Percentiles rank a stretch among this genome's conserved stretches.
Evolutionary conservation across 2,888 invertebrate genomes (phyloP).

Genomic region (Melinaea marsaeus): DNA sequence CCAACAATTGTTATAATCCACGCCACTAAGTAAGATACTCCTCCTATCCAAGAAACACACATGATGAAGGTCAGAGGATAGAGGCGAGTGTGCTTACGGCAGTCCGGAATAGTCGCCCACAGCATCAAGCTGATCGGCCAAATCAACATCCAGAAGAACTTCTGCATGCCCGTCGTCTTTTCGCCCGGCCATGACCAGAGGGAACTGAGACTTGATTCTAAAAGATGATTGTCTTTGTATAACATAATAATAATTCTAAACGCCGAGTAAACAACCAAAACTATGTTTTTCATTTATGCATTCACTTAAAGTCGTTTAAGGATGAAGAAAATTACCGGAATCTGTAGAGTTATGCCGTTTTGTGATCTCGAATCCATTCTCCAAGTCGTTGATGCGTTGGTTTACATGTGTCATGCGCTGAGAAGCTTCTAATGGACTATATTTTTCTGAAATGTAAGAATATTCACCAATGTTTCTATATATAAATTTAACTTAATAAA

Average conservation of each 20-base stretch:
- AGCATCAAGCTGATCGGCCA: constrained; percentile 87
- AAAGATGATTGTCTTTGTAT: constrained; percentile 13
- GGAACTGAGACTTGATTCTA: constrained; percentile 49
- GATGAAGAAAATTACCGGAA: constrained; percentile 45
- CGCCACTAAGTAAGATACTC: constrained; percentile 88
- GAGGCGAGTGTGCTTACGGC: constrained; percentile 77
- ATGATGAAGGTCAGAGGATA: constrained; percentile 85
- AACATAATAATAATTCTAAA: too few relatives aligned
- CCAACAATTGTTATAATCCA: constrained; percentile 91
- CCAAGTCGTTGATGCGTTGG: constrained; percentile 43
- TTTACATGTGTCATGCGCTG: constrained; percentile 37
- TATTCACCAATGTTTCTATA: not conserved
- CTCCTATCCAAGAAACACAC: constrained; percentile 90
- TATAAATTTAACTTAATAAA: constrained; percentile 1
- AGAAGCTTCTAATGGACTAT: constrained; percentile 35
- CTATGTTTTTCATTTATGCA: too few relatives aligned
- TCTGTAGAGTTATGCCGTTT: constrained; percentile 51
- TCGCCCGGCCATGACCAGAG: constrained; percentile 79
- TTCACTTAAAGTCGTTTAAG: not conserved
- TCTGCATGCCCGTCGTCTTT: constrained; percentile 56
- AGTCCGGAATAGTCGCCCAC: constrained; percentile 87
- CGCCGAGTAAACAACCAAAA: too few relatives aligned
- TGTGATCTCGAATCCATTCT: constrained; percentile 45
- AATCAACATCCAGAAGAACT: constrained; percentile 79
- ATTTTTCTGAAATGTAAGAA: constrained; percentile 44